Percentiles rank a stretch among this genome's conserved stretches.
Evolutionary conservation across 2,113 vertebrate species (phyloP).

Genomic region (Myiopsitta monachus): DNA sequence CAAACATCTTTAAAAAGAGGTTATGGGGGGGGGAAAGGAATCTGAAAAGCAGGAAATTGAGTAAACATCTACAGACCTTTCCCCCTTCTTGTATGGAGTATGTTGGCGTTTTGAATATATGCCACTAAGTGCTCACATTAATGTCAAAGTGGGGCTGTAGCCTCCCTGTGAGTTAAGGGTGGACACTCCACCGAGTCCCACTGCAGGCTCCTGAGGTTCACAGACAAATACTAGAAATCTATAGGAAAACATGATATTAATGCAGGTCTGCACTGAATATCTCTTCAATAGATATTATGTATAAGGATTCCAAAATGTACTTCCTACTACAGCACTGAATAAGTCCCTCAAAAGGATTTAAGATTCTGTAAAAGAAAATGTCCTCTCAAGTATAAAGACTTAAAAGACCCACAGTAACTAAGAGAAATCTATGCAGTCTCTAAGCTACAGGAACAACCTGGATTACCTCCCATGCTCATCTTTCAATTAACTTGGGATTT

Average conservation of each 20-base stretch:
- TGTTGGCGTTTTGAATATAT: rapidly evolving
- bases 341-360: not conserved
- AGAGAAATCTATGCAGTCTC: not conserved
- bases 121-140: not conserved
- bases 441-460: not conserved
- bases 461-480: not conserved
- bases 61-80: rapidly evolving
- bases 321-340: not conserved
- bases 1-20: not conserved
- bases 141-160: not conserved
- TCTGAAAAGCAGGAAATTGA: not conserved
- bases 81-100: not conserved
- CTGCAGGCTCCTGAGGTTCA: not conserved
- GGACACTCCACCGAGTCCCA: not conserved
- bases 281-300: not conserved
- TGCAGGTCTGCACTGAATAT: not conserved
- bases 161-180: not conserved
- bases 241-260: not conserved
- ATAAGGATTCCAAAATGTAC: not conserved
- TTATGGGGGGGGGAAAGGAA: not conserved
- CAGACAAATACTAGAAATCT: not conserved
- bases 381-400: not conserved
- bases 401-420: not conserved
- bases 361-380: not conserved
- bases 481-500: slow-evolving; percentile 8